Conservation (phyloP, 2,888 invertebrate species). For the Drosophila ustulata region DNA sequence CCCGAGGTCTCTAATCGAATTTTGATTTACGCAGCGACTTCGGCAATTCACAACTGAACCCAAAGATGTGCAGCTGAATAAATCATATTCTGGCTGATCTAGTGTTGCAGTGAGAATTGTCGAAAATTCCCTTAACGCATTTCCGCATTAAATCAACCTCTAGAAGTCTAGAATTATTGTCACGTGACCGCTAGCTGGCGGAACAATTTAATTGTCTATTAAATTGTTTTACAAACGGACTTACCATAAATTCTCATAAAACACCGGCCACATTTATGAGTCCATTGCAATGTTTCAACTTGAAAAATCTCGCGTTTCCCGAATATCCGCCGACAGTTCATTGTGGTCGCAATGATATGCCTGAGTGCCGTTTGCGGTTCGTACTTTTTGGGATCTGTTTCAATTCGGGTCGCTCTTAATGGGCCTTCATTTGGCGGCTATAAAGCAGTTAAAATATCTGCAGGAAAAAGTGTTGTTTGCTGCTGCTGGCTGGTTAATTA, state of each 20-base stretch:
- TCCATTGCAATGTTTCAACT: conserved; percentile 27
- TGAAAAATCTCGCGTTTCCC: conserved; percentile 26
- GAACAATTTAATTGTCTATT: conserved; percentile 45
- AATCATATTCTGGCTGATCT: conserved; percentile 6
- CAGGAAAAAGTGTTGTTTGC: conserved; percentile 38
- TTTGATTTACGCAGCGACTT: conserved; percentile 15
- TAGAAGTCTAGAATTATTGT: conserved; percentile 6
- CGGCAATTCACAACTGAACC: neutral
- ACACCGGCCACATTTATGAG: conserved; percentile 48
- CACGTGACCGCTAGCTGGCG: conserved; percentile 26
- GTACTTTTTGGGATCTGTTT: conserved; percentile 4
- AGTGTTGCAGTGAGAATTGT: too few relatives aligned
- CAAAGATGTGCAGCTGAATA: conserved; percentile 10
- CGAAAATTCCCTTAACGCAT: neutral
- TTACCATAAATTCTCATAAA: conserved; percentile 45
- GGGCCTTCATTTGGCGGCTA: conserved; percentile 49
- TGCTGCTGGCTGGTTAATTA: conserved; percentile 62
- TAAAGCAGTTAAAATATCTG: conserved; percentile 45
- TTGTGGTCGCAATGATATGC: conserved; percentile 51
- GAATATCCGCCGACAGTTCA: conserved; percentile 34
- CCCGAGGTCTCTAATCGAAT: conserved; percentile 26
- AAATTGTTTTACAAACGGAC: conserved; percentile 4
- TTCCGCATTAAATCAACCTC: neutral
- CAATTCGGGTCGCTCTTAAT: conserved; percentile 42
- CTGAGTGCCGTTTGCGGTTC: conserved; percentile 60